A percentile compares a stretch with the other conserved stretches of the same genome.
Evolutionary conservation across 2,797 vertebrate genomes (phyloP).

Genomic region (Gymnopithys bicolor): DNA sequence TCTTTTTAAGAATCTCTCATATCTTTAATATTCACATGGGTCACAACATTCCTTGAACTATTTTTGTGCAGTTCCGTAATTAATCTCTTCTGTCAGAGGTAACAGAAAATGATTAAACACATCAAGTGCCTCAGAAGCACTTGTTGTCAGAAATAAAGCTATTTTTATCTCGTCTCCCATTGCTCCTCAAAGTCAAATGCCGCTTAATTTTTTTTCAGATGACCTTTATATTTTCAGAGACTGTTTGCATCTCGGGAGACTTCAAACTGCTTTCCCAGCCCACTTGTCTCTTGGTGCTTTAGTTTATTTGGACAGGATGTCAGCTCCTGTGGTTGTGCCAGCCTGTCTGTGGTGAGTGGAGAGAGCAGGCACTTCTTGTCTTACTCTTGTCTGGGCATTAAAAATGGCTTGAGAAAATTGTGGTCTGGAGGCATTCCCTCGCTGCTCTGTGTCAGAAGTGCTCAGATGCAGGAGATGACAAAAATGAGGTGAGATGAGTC

Average conservation of each 20-base stretch:
- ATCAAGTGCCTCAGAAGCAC: slow-evolving; percentile 63
- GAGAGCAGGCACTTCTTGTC: neutral
- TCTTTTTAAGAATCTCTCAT: slow-evolving; percentile 50
- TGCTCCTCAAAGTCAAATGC: slow-evolving; percentile 51
- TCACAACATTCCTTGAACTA: slow-evolving; percentile 64
- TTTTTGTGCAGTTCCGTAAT: slow-evolving; percentile 56
- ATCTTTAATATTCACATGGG: slow-evolving; percentile 64
- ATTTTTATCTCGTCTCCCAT: slow-evolving; percentile 49
- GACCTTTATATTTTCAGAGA: slow-evolving; percentile 63
- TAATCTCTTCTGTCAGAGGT: slow-evolving; percentile 67
- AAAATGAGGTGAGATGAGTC: neutral
- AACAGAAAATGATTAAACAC: slow-evolving; percentile 60
- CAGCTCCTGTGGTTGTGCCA: neutral
- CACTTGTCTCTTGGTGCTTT: neutral
- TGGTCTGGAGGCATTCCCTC: neutral
- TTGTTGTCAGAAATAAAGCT: slow-evolving; percentile 67
- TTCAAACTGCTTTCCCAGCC: slow-evolving; percentile 16
- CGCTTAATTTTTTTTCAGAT: slow-evolving; percentile 33
- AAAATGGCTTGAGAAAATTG: neutral
- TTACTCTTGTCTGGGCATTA: rapidly evolving
- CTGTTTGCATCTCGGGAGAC: neutral
- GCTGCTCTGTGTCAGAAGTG: neutral
- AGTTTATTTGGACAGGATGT: neutral
- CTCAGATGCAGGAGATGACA: neutral
- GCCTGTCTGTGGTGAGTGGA: neutral